Evolutionary conservation across 37 sponge, comb jelly and placozoan genomes (phyloP), one percentile per base, ranked within the genome.

Genomic region (Theonella swinhoei): DNA sequence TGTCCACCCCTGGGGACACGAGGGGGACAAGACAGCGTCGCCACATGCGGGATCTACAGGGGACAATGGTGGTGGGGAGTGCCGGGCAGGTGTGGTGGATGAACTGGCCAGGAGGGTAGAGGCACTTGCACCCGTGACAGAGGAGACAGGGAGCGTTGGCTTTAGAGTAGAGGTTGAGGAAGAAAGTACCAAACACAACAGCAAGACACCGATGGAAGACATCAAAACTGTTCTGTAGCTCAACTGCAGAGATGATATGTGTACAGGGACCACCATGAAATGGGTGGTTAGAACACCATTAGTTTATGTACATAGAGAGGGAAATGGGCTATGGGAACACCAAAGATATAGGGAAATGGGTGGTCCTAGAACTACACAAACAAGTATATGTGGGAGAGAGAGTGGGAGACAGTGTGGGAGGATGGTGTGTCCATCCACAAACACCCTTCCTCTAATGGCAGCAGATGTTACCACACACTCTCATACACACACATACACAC

Each of bases 21-120:
- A 91, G 74, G 22, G 91, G 91, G 14, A 91, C 87, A 25, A 91
- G 84, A 41, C 91, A 91, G 3, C 91, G 43, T 3, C 91, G 43
- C 91, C 91, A 91, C 91, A 91, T 91, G n/a, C 91, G 83, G 33
- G 91, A 91, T 42, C 86, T 82, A 64, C 91, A 91, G 11, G 91
- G 91, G 38, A 82, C 63, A 29, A 91, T 91, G 65, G 86, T 87
- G 9, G 76, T 72, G 33, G 88, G 84, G 36, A 91, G 83, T 42
- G 88, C 83, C 36, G 80, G 80, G 58, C 91, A 91, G 26, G 83
- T 32, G 63, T 91, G 91, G 83, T 91, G 91, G 70, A 91, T 91
- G 67, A 87, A 91, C 84, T 91, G 91, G 14, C 88, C 83, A 0
- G 91, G 91, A 0, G 91, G 91, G 74, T 91, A 91, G 22, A 91